A percentile compares a stretch with the other conserved stretches of the same genome.
These are phyloP conservation scores for Drosophila pseudotalamancana DNA, from an alignment of 2,888 invertebrate species.

Conservation along the genomic window DNA sequence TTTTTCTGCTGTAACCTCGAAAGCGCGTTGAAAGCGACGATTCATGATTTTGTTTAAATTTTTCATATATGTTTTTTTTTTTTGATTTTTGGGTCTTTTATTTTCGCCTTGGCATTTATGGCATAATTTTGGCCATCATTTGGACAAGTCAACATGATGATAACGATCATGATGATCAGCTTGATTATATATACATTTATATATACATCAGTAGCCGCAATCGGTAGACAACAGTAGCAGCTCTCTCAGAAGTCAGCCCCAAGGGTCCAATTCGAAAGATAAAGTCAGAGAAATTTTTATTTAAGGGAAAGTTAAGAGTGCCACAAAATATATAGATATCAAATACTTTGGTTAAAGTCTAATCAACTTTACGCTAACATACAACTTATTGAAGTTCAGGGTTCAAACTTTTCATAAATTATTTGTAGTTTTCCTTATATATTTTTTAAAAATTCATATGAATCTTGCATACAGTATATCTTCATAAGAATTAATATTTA, in stretches of 20 bases:
- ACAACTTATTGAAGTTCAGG: too few species aligned
- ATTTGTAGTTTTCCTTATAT: too few species aligned
- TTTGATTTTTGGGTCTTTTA: conserved; percentile 24
- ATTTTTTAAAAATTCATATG: too few species aligned
- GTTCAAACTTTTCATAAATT: too few species aligned
- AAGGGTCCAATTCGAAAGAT: conserved; percentile 3
- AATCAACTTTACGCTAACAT: too few species aligned
- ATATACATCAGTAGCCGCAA: conserved; percentile 4
- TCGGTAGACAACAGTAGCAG: conserved; percentile 29
- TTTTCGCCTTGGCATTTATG: conserved; percentile 75
- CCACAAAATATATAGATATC: too few species aligned
- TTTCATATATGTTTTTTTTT: conserved; percentile 1
- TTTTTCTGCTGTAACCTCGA: conserved; percentile 33
- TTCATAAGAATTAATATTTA: too few species aligned
- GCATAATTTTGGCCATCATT: conserved; percentile 64
- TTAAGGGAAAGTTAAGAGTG: conserved; percentile 18
- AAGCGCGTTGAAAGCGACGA: conserved; percentile 51
- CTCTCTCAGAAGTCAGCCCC: conserved; percentile 13
- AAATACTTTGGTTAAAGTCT: too few species aligned
- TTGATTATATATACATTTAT: conserved; percentile 13
- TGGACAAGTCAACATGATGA: conserved; percentile 22
- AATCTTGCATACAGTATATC: too few species aligned
- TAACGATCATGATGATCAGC: conserved; percentile 29
- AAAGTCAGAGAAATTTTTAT: conserved; percentile 1
- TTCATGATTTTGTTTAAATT: conserved; percentile 12